Conservation (phyloP, 2,113 vertebrate genomes). For the Tautogolabrus adspersus region DNA sequence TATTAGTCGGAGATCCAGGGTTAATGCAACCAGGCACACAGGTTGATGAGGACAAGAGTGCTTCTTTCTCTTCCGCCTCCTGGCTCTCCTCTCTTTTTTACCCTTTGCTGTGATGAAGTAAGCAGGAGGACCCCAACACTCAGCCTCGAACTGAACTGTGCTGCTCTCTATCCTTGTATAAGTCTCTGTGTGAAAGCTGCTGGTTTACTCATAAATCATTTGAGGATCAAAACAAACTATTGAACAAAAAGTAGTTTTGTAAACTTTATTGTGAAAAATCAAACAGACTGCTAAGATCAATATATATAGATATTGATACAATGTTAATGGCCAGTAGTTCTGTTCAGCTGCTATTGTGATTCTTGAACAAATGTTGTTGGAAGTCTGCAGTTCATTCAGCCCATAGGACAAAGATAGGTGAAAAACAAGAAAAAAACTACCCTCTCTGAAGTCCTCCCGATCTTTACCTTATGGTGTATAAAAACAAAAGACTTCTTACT, state of each 20-base stretch:
- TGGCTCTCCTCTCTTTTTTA: too few relatives aligned
- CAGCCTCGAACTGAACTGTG: too few relatives aligned
- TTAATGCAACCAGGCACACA: too few relatives aligned
- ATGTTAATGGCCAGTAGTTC: constrained; percentile 85
- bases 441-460: constrained; percentile 51
- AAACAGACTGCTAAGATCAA: constrained; percentile 87
- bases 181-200: too few relatives aligned
- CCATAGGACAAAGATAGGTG: constrained; percentile 58
- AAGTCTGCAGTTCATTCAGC: constrained; percentile 70
- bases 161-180: too few relatives aligned
- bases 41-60: too few relatives aligned
- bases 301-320: constrained; percentile 84
- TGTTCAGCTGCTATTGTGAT: constrained; percentile 82
- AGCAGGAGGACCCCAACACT: too few relatives aligned
- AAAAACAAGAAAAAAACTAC: constrained; percentile 36
- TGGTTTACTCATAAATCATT: background rate
- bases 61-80: too few relatives aligned
- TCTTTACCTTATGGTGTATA: constrained; percentile 60
- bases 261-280: constrained; percentile 88
- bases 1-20: too few relatives aligned
- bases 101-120: too few relatives aligned
- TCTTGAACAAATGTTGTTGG: constrained; percentile 75
- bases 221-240: constrained; percentile 20
- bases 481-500: constrained; percentile 71
- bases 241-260: constrained; percentile 67